Evolutionary conservation across 1,140 invertebrate species (phyloP).

Genomic region (Pseudobourletiella spinata): DNA sequence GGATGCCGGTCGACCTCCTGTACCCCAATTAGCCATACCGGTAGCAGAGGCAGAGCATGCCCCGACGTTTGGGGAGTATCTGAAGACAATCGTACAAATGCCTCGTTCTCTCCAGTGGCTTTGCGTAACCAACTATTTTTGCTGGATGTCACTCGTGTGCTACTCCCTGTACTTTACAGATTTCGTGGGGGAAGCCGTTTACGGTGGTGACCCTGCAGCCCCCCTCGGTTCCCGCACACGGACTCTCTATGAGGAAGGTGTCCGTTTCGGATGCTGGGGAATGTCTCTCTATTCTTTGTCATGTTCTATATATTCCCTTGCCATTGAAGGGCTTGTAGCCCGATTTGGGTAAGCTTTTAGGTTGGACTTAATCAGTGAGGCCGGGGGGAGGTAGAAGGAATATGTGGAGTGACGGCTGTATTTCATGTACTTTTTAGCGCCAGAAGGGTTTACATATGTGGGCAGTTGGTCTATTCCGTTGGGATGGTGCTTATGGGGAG

Average conservation of each 20-base stretch:
- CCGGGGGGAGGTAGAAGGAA: no score
- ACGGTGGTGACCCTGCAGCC: slow-evolving; percentile 77
- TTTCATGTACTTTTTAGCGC: no score
- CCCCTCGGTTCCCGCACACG: slow-evolving; percentile 52
- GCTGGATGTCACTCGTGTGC: slow-evolving; percentile 95
- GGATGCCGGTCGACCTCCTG: no score
- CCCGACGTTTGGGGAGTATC: slow-evolving; percentile 54
- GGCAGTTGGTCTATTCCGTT: slow-evolving; percentile 75
- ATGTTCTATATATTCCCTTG: slow-evolving; percentile 81
- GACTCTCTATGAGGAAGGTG: slow-evolving; percentile 72
- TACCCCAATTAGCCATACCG: neutral
- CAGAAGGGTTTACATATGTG: slow-evolving; percentile 75
- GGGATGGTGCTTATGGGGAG: slow-evolving; percentile 85
- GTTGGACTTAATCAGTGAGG: no score
- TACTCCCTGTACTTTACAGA: slow-evolving; percentile 93
- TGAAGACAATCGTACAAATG: slow-evolving; percentile 82
- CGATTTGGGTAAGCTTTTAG: slow-evolving; percentile 58
- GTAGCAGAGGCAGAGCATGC: neutral
- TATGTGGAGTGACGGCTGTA: no score
- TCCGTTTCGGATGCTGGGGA: slow-evolving; percentile 89
- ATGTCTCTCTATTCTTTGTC: slow-evolving; percentile 95
- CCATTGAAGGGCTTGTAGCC: slow-evolving; percentile 79
- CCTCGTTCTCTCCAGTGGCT: slow-evolving; percentile 73
- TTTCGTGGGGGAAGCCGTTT: slow-evolving; percentile 93
- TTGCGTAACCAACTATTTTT: slow-evolving; percentile 89